Base-by-base conservation (phyloP, 2,888 invertebrate species). In the Muschampia plurimacula region DNA sequence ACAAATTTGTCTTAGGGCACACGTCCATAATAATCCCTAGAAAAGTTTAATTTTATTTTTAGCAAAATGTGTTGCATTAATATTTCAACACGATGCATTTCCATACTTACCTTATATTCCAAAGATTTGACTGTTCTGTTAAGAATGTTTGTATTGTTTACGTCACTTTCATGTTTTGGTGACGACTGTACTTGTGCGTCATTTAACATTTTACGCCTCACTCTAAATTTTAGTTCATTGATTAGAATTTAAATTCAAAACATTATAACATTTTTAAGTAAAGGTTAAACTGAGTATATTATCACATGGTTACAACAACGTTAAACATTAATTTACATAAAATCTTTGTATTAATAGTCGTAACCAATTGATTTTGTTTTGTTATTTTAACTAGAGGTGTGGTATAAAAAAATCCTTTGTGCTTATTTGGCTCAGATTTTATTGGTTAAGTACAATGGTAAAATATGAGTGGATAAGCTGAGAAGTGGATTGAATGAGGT, bases 1-100 rank as follows among this genome's bases (percentile, higher is more conserved):
- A 89, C 98, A 98, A 83, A 98, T 95, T 86, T 96, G 96, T 88
- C 96, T 96, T 88, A 98, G 96, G 86, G 97, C 97, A 89, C 96
- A 96, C 89, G 96, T 95, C 93, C 97, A 96, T 80, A 97, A 93
- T 81, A 96, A 89, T 80, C 96, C 93, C 92, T 95, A 86, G 74
- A 91, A 86, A 72, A 63, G 76, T 64, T 69, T 59, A 3, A 36
- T 39, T 15, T 22, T 74, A 72, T 69, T 69, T 55, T 39, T 15
- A 65, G 13, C 60, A 12, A 15, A 49, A 41, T 60, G 28, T 41
- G 39, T 59, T 44, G 55, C 65, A 52, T 70, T 67, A 39, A 57
- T 28, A 6, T 46, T 22, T 3, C 3, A 75, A 78, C 71, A 76
- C 63, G 74, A 74, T 76, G 41, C 59, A 52, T 44, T 74, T 74